These are phyloP conservation scores for Numida meleagris DNA, from an alignment of 2,113 vertebrate genomes.

Conservation along the genomic window DNA sequence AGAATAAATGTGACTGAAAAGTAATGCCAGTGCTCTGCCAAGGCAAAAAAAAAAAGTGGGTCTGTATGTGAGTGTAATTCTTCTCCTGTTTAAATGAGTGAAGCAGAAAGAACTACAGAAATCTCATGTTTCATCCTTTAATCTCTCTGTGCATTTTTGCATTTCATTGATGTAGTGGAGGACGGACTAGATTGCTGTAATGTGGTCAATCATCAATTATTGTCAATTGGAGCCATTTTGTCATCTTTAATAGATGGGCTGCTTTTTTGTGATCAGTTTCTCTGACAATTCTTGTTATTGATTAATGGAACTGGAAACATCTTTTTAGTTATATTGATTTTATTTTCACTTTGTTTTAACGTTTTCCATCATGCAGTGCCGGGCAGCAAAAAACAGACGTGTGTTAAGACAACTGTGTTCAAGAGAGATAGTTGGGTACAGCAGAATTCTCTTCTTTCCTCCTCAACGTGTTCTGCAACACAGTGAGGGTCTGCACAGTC, in stretches of 20 bases:
- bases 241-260: neutral
- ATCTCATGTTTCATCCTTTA: neutral
- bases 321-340: neutral
- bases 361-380: neutral
- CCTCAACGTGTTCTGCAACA: neutral
- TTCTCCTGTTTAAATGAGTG: neutral
- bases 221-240: neutral
- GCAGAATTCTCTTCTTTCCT: neutral
- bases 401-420: neutral
- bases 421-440: too few relatives aligned
- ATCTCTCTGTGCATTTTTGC: neutral
- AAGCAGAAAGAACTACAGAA: neutral
- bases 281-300: neutral
- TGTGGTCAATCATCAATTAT: neutral
- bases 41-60: neutral
- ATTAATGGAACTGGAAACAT: neutral
- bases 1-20: neutral
- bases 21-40: neutral
- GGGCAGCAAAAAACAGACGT: neutral
- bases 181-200: neutral
- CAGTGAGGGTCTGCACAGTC: neutral
- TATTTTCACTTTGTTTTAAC: neutral
- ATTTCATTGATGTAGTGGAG: neutral
- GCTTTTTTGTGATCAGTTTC: neutral
- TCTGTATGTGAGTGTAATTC: neutral